Percentiles rank a stretch among this genome's conserved stretches.
These are phyloP conservation scores for Tetraodon nigroviridis DNA, from an alignment of 2,113 vertebrate species.

Conservation along the genomic window DNA sequence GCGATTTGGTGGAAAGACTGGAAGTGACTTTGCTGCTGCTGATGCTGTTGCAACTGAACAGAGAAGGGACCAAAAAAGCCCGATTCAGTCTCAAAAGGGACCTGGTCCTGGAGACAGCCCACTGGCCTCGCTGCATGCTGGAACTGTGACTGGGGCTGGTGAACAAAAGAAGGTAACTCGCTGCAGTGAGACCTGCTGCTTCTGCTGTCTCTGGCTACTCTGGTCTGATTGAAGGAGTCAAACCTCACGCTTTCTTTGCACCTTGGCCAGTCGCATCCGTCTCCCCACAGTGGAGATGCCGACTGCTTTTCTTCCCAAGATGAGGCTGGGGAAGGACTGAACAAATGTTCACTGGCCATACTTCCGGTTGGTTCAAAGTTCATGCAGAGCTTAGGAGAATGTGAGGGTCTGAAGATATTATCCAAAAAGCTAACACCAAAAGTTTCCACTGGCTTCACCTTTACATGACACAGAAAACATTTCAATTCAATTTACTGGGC, in stretches of 20 bases:
- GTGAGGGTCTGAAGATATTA: slow-evolving; percentile 23
- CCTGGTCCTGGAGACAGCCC: slow-evolving; percentile 21
- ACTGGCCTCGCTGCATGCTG: slow-evolving; percentile 9
- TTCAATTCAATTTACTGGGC: background rate
- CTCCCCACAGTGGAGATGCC: slow-evolving; percentile 22
- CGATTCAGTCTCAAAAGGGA: slow-evolving; percentile 24
- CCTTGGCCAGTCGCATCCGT: slow-evolving; percentile 15
- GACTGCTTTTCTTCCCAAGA: slow-evolving; percentile 12
- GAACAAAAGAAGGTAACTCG: slow-evolving; percentile 15
- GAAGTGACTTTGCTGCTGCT: slow-evolving; percentile 26
- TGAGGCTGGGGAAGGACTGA: slow-evolving; percentile 7
- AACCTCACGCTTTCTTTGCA: slow-evolving; percentile 5
- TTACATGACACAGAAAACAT: slow-evolving; percentile 19
- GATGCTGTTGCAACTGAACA: slow-evolving; percentile 1
- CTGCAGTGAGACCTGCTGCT: slow-evolving; percentile 7
- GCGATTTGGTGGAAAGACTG: slow-evolving; percentile 43
- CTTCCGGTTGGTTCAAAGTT: slow-evolving; percentile 24
- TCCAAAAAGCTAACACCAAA: slow-evolving; percentile 27
- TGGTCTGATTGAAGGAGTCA: slow-evolving; percentile 29
- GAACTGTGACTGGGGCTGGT: slow-evolving; percentile 8
- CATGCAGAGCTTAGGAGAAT: slow-evolving; percentile 33
- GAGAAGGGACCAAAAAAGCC: slow-evolving; percentile 9
- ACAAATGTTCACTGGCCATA: slow-evolving; percentile 16
- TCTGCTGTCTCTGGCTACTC: slow-evolving; percentile 8
- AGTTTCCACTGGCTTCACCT: slow-evolving; percentile 38